Conservation (phyloP, 1,140 invertebrate species). For the Drosophila navojoa region DNA sequence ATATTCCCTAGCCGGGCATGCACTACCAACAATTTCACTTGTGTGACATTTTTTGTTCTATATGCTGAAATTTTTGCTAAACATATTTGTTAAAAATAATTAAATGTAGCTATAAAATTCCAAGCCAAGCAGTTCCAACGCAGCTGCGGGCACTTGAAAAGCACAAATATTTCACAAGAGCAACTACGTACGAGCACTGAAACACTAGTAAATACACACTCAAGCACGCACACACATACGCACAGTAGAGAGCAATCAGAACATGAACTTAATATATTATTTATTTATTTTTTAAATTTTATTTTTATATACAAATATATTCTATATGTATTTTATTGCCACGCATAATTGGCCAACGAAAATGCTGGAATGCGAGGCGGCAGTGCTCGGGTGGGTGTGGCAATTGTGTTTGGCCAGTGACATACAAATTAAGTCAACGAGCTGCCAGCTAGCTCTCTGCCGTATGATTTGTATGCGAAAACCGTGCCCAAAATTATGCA, state of each 20-base stretch:
- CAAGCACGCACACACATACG: neutral
- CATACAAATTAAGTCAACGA: slow-evolving; percentile 27
- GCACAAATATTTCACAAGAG: slow-evolving; percentile 28
- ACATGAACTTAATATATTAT: slow-evolving; percentile 6
- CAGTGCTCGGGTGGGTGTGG: slow-evolving; percentile 11
- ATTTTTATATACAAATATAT: slow-evolving; percentile 4
- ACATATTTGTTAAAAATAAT: slow-evolving; percentile 1
- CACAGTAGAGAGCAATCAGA: slow-evolving; percentile 25
- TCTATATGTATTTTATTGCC: slow-evolving; percentile 46
- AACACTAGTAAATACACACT: slow-evolving; percentile 9
- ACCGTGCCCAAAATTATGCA: slow-evolving; percentile 47
- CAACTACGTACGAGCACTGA: slow-evolving; percentile 8
- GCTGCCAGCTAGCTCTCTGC: slow-evolving; percentile 10
- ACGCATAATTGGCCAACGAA: slow-evolving; percentile 71
- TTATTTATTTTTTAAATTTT: neutral
- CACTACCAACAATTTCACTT: too few species aligned
- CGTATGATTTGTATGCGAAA: slow-evolving; percentile 32
- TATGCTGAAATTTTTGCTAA: neutral
- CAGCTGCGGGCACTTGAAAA: slow-evolving; percentile 13
- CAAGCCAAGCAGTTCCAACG: slow-evolving; percentile 10
- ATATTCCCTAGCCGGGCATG: too few species aligned
- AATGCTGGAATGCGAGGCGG: slow-evolving; percentile 40
- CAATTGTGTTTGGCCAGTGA: slow-evolving; percentile 25
- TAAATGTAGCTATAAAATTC: slow-evolving; percentile 8
- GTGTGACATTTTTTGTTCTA: too few species aligned